Percentiles rank a stretch among this genome's conserved stretches.
phyloP scores from a whole-genome alignment of 2,113 vertebrate genomes.

The Ascaphus truei region DNA sequence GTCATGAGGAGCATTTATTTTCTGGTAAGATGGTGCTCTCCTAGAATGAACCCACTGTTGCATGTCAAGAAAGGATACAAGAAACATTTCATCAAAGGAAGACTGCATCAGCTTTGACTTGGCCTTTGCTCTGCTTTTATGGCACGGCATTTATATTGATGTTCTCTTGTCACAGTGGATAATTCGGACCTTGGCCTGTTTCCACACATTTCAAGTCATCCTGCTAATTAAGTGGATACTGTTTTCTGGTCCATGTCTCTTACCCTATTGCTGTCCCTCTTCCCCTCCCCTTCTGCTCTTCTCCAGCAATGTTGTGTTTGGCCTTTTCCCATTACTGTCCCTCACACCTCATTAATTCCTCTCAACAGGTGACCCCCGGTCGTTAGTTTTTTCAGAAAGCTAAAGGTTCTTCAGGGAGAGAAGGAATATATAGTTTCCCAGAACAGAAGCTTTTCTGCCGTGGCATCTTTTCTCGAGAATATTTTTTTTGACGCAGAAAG shows the following conservation, averaged over 20 bases:
- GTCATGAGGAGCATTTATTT: slow-evolving; percentile 27
- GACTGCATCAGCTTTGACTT: slow-evolving; percentile 49
- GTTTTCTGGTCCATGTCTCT: slow-evolving; percentile 67
- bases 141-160: slow-evolving; percentile 56
- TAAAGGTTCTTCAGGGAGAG: slow-evolving; percentile 43
- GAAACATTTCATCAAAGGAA: slow-evolving; percentile 43
- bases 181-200: slow-evolving; percentile 82
- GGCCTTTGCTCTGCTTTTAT: slow-evolving; percentile 67
- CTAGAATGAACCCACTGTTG: slow-evolving; percentile 21
- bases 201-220: slow-evolving; percentile 56
- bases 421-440: slow-evolving; percentile 55
- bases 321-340: slow-evolving; percentile 62
- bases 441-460: slow-evolving; percentile 35
- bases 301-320: slow-evolving; percentile 39
- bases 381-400: slow-evolving; percentile 38
- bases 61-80: slow-evolving; percentile 32
- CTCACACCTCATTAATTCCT: slow-evolving; percentile 67
- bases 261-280: too few relatives aligned
- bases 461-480: not conserved
- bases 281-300: slow-evolving; percentile 43
- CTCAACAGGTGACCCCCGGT: slow-evolving; percentile 49
- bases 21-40: not conserved
- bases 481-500: not conserved
- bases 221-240: slow-evolving; percentile 60
- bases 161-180: slow-evolving; percentile 77